These are phyloP conservation scores for Yoshiicerus persimilis DNA, from an alignment of 1,140 invertebrate species.

Conservation along the genomic window DNA sequence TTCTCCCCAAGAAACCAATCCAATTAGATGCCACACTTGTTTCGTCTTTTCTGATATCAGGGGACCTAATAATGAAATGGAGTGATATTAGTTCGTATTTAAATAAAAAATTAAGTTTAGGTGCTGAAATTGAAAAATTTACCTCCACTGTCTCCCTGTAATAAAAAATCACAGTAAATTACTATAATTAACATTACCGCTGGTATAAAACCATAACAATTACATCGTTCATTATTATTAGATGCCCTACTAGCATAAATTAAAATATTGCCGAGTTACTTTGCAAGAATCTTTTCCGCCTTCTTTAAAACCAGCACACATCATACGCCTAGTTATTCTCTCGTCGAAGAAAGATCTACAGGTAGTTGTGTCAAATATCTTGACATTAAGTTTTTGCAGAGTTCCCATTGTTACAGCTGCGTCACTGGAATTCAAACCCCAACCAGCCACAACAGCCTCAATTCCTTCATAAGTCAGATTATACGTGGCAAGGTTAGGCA, in stretches of 20 bases:
- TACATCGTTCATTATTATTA: not conserved
- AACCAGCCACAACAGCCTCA: constrained; percentile 26
- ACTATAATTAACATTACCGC: too few species aligned
- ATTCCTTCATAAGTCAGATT: constrained; percentile 19
- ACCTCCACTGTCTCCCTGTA: not conserved
- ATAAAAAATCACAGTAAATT: not conserved
- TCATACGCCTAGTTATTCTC: constrained; percentile 38
- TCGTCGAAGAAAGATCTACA: constrained; percentile 36
- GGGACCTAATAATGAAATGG: constrained; percentile 27
- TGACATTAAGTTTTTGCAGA: constrained; percentile 45
- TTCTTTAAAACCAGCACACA: constrained; percentile 46
- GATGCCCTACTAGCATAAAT: not conserved
- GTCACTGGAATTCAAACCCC: constrained; percentile 26
- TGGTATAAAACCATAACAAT: too few species aligned
- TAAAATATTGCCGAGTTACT: not conserved
- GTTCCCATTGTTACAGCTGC: constrained; percentile 23
- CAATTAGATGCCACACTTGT: constrained; percentile 41
- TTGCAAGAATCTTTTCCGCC: constrained; percentile 46
- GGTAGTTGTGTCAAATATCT: constrained; percentile 2
- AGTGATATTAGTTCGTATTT: too few species aligned
- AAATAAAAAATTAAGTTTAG: too few species aligned
- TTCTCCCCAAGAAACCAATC: constrained; percentile 42
- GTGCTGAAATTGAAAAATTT: too few species aligned
- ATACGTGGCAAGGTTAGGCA: constrained; percentile 30
- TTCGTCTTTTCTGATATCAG: constrained; percentile 35